Base-by-base conservation (phyloP, 2,113 vertebrate genomes). In the Raja brachyura region DNA sequence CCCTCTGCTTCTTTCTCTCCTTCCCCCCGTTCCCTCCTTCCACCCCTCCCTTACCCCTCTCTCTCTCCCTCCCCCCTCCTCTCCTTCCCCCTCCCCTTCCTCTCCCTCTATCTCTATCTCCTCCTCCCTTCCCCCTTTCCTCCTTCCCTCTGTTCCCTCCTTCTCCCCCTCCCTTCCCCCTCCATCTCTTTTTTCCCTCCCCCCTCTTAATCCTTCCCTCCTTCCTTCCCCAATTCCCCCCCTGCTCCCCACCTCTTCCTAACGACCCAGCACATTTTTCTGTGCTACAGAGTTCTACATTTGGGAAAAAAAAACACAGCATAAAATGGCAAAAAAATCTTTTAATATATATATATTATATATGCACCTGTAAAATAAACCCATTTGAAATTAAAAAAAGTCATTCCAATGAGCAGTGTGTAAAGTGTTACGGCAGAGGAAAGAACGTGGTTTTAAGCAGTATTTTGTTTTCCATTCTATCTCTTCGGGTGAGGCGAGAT, bases 281-380 rank as follows among this genome's bases (percentile, higher is more conserved):
- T 28, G 56, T 61, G 54, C 22, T 85, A 5, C 81, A 85, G 25
- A 85, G 81, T 61, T 85, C 81, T 85, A 61, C 56, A 61, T 85
- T 85, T 85, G 81, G 54, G 61, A 59, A 61, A 85, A 83, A 59
- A 83, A 56, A 56, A 11, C 8, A 5, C 79, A 48, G 39, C 39
- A 85, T 11, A 61, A 85, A 85, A 85, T 4, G 25, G 25, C 11
- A 83, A 83, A 18, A 77, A 85, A 85, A 59, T 85, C 81, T 61
- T 85, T 61, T 85, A 85, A 85, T 85, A 85, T 85, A 85, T 85
- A 61, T n/a, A n/a, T 20, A 48, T 48, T 48, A 48, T 85, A 61
- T 81, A 48, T 11, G 28, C 22, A 85, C 54, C 22, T 85, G 81
- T 61, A 85, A 85, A 85, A 85, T 61, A 59, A 85, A n/a, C 11